These are phyloP conservation scores for Leptinotarsa juncta DNA, from an alignment of 2,888 invertebrate species.

Conservation along the genomic window DNA sequence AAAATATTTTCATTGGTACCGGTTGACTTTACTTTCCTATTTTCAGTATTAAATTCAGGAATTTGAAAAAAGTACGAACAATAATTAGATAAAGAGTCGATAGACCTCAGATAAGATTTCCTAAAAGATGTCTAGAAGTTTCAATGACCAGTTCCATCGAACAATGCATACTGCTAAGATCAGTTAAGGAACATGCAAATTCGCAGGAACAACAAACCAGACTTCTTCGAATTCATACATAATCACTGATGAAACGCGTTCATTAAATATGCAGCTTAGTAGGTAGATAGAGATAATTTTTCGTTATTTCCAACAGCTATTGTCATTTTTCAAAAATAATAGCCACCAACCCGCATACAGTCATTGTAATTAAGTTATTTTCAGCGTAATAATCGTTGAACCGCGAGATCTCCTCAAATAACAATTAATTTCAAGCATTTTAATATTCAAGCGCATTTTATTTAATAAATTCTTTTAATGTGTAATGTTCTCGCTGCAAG, in stretches of 20 bases:
- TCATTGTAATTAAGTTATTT: constrained; percentile 10
- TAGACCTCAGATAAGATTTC: no score
- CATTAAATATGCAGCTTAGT: constrained; percentile 7
- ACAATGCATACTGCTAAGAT: neutral
- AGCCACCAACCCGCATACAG: constrained; percentile 10
- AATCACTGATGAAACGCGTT: neutral
- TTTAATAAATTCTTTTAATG: constrained; percentile 2
- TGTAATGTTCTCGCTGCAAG: constrained; percentile 16
- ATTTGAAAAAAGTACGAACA: no score
- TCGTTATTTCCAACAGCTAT: constrained; percentile 7
- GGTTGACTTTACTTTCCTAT: no score
- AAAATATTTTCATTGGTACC: no score
- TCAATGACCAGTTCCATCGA: neutral
- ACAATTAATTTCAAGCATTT: constrained; percentile 8
- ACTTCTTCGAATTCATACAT: neutral
- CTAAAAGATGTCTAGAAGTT: neutral
- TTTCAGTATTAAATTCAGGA: no score
- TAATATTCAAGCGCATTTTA: constrained; percentile 6
- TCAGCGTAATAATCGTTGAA: neutral
- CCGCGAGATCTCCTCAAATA: constrained; percentile 7
- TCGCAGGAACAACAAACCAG: neutral
- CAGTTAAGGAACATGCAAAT: neutral
- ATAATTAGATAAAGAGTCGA: no score
- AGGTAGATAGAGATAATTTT: constrained; percentile 8
- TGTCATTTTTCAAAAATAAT: constrained; percentile 13